These are phyloP conservation scores for Nasonia vitripennis DNA, from an alignment of 1,140 invertebrate species.

Conservation along the genomic window DNA sequence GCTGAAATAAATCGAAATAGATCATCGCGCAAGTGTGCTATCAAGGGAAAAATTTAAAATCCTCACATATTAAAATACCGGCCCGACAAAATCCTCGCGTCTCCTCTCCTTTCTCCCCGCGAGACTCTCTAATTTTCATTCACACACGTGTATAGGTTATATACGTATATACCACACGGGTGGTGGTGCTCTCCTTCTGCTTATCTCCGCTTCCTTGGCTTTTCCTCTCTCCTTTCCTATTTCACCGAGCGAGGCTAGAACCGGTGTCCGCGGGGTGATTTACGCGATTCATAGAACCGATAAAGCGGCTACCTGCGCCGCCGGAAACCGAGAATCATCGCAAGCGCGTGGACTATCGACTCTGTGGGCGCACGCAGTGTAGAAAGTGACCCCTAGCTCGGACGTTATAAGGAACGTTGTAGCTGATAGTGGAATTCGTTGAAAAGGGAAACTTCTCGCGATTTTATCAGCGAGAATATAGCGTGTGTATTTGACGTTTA, in stretches of 20 bases:
- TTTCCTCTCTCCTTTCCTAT: neutral
- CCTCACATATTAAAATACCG: neutral
- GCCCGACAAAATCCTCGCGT: neutral
- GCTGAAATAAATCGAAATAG: neutral
- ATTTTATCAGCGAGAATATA: neutral
- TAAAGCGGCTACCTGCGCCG: slow-evolving; percentile 50
- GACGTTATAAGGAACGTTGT: neutral
- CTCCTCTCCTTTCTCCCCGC: slow-evolving; percentile 48
- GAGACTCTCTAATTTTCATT: slow-evolving; percentile 36
- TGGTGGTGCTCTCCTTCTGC: neutral
- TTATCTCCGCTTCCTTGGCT: slow-evolving; percentile 23
- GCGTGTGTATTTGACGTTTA: neutral
- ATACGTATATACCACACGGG: neutral
- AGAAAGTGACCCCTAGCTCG: slow-evolving; percentile 12
- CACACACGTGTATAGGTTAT: neutral
- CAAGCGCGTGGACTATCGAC: slow-evolving; percentile 22
- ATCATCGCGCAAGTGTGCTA: neutral
- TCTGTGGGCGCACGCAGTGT: neutral
- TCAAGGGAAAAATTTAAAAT: neutral
- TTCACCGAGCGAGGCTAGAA: neutral
- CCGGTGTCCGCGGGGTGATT: slow-evolving; percentile 54
- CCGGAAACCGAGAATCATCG: slow-evolving; percentile 50
- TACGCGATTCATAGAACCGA: slow-evolving; percentile 55
- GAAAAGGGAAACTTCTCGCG: neutral
- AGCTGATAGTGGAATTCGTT: neutral